A percentile compares a stretch with the other conserved stretches of the same genome.
phyloP scores from a whole-genome alignment of 2,113 vertebrate genomes.

The Tylochromis polylepis region DNA sequence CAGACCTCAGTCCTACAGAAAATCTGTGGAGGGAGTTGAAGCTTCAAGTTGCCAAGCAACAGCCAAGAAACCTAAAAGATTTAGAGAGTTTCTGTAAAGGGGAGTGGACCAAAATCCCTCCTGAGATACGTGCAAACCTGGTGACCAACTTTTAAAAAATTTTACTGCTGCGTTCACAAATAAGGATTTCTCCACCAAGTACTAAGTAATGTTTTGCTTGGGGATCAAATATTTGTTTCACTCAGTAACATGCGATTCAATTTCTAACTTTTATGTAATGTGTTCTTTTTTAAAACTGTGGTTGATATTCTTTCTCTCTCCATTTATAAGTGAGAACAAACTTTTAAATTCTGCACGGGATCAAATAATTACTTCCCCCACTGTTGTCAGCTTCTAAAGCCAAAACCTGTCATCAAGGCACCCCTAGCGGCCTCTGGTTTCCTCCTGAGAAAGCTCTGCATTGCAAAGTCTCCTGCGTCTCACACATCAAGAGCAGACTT shows the following conservation, averaged over 20 bases:
- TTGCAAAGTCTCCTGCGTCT: conserved; percentile 29
- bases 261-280: background rate
- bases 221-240: background rate
- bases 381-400: background rate
- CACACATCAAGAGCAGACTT: conserved; percentile 48
- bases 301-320: background rate
- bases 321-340: background rate
- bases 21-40: background rate
- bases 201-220: background rate
- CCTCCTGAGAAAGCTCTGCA: background rate
- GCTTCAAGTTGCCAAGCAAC: background rate
- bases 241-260: background rate
- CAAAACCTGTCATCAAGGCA: background rate
- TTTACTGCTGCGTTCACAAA: background rate
- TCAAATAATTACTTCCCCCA: background rate
- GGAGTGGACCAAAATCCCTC: background rate
- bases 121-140: background rate
- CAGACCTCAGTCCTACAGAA: background rate
- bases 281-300: background rate
- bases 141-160: background rate
- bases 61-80: background rate
- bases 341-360: background rate
- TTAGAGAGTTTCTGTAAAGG: background rate
- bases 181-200: background rate
- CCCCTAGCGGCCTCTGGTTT: background rate